Base-by-base conservation (phyloP, 2,888 invertebrate genomes). In the Labia minor region DNA sequence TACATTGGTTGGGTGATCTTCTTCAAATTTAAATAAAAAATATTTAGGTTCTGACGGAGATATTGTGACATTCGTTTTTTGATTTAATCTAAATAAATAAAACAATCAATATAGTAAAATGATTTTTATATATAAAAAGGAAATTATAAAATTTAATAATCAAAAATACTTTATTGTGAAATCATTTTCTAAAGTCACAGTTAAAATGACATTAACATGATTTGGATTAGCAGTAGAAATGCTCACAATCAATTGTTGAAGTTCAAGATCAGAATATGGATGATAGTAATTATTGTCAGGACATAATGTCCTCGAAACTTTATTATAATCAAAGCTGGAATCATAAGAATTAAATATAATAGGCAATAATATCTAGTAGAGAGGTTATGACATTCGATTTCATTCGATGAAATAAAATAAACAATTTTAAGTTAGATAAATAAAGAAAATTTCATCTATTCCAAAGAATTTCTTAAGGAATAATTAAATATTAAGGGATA, bases 221-320 rank as follows among this genome's bases (percentile, higher is more conserved):
- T 74, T 75, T 0, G 77, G 76, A 6, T 86, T 86, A 0, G 86
- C 83, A 0, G 89, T 87, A 0, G 87, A 86, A n/a, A 89, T 76
- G 65, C 85, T 86, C 14, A 88, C 82, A 37, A 83, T 84, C 1
- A 86, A 82, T 81, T 81, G 62, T 78, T 68, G 6, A 68, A 2
- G 69, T 68, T 65, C 71, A 67, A 33, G 69, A 68, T 10, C 70
- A 16, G 72, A 70, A 68, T 73, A 81, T 72, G 74, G 78, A 69
- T 73, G 76, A 65, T 78, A 79, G 70, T 81, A 77, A 72, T 82
- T 81, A 72, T 81, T 81, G 66, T 83, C 80, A 1, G 86, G 81
- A 75, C 87, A 85, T 16, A 89, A 75, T 0, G 86, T 88, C 66
- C 87, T 77, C 10, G 85, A 84, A 65, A 83, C 82, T 69, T 81